Conservation (phyloP, 2,888 invertebrate genomes). For the Chrysolina haemoptera region DNA sequence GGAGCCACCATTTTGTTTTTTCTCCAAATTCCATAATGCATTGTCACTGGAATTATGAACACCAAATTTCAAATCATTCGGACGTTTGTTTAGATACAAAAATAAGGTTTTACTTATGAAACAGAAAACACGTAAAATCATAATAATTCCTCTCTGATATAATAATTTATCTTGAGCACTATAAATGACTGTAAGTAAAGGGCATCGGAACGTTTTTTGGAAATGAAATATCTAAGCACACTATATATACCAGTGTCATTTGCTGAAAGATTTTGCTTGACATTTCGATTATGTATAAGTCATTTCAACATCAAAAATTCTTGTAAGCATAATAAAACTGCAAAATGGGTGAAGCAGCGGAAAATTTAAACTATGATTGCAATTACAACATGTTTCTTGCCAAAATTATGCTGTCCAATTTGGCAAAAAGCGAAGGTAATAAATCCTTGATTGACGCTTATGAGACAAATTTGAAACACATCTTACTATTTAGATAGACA, state of each 20-base stretch:
- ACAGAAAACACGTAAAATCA: too few relatives aligned
- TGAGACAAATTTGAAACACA: slow-evolving; percentile 18
- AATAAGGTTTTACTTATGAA: too few relatives aligned
- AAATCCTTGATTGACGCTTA: slow-evolving; percentile 16
- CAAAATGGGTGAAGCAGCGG: slow-evolving; percentile 67
- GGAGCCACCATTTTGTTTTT: too few relatives aligned
- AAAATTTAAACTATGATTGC: slow-evolving; percentile 72
- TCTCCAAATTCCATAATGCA: too few relatives aligned
- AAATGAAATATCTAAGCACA: neutral
- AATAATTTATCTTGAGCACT: too few relatives aligned
- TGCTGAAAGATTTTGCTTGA: slow-evolving; percentile 24
- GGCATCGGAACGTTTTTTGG: too few relatives aligned
- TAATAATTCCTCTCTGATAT: too few relatives aligned
- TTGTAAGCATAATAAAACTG: slow-evolving; percentile 39
- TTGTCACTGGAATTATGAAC: too few relatives aligned
- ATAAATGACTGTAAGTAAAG: too few relatives aligned
- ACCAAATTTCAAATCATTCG: too few relatives aligned
- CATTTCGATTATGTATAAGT: slow-evolving; percentile 38
- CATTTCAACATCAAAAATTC: slow-evolving; percentile 46
- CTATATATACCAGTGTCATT: slow-evolving; percentile 1
- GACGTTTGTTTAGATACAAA: too few relatives aligned
- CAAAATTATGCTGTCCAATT: slow-evolving; percentile 69
- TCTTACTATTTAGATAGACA: slow-evolving; percentile 67
- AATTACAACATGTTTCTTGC: slow-evolving; percentile 72
- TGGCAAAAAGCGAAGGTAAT: slow-evolving; percentile 61